Percentiles rank a stretch among this genome's conserved stretches.
phyloP scores from a whole-genome alignment of 2,113 vertebrate genomes.

The Taurulus bubalis region DNA sequence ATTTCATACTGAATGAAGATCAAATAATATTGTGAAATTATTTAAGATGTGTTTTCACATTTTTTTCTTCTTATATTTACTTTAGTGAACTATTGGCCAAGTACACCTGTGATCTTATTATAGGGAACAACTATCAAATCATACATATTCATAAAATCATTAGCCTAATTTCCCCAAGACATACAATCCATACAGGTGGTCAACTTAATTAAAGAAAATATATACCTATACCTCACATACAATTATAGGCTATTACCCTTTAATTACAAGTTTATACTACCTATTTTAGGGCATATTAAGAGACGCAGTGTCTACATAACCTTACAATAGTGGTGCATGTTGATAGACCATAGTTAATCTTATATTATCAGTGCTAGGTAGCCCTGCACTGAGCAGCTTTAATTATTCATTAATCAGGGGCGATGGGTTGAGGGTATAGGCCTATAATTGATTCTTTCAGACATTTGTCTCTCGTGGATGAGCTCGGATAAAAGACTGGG shows the following conservation, averaged over 20 bases:
- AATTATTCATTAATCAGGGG: conserved; percentile 80
- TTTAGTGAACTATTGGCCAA: not conserved
- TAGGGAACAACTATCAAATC: not conserved
- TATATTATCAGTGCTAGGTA: conserved; percentile 61
- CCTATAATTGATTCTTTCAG: conserved; percentile 78
- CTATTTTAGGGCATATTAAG: conserved; percentile 23
- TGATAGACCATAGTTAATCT: conserved; percentile 44
- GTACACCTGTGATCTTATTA: not conserved
- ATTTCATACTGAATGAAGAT: not conserved
- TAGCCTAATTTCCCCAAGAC: not conserved
- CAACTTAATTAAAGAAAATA: not conserved
- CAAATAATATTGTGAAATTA: not conserved
- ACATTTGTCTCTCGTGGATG: conserved; percentile 71
- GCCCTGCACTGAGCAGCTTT: conserved; percentile 59
- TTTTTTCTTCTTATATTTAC: not conserved
- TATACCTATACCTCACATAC: not conserved
- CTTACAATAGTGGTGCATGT: conserved; percentile 41
- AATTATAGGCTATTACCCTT: not conserved
- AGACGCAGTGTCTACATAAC: conserved; percentile 32
- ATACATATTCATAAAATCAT: not conserved
- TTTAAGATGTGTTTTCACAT: not conserved
- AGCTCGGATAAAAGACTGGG: conserved; percentile 38
- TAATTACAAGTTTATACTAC: not conserved
- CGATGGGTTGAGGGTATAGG: conserved; percentile 58
- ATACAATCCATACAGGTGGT: not conserved